These are phyloP conservation scores for Chymomyza costata DNA, from an alignment of 1,140 invertebrate genomes.

Conservation along the genomic window DNA sequence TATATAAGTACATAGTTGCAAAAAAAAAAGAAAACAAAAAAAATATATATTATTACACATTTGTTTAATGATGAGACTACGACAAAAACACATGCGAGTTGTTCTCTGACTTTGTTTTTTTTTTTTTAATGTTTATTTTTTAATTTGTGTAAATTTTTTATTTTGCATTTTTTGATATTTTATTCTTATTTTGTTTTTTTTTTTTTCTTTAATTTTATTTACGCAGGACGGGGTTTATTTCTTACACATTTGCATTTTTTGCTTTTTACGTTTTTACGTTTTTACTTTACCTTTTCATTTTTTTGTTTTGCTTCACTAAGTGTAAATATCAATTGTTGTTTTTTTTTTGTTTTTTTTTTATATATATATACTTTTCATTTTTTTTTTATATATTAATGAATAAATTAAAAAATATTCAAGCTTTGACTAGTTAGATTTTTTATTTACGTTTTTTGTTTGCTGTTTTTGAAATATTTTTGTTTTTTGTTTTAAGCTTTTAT, in stretches of 20 bases:
- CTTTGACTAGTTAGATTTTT: constrained; percentile 67
- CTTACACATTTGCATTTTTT: constrained; percentile 72
- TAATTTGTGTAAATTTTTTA: constrained; percentile 61
- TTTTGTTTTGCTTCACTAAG: constrained; percentile 65
- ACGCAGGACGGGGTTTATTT: constrained; percentile 75
- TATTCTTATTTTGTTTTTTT: constrained; percentile 47
- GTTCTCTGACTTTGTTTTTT: constrained; percentile 37
- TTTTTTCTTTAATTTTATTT: constrained; percentile 72
- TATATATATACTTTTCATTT: constrained; percentile 20
- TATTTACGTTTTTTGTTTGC: constrained; percentile 10
- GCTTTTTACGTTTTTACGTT: constrained; percentile 34
- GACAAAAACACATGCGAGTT: constrained; percentile 55
- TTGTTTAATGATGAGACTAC: constrained; percentile 52
- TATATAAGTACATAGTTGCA: constrained; percentile 35
- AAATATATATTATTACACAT: constrained; percentile 42
- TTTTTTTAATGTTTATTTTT: constrained; percentile 39
- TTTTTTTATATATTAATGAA: constrained; percentile 59
- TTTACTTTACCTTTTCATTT: constrained; percentile 43
- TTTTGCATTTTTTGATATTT: constrained; percentile 53
- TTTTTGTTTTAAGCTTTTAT: background rate
- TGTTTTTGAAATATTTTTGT: constrained; percentile 33
- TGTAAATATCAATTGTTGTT: constrained; percentile 72
- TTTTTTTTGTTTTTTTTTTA: constrained; percentile 24
- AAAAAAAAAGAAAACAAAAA: constrained; percentile 63
- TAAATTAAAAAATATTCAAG: constrained; percentile 73